Percentiles rank a stretch among this genome's conserved stretches.
These are phyloP conservation scores for Morelia viridis DNA, from an alignment of 2,797 vertebrate species.

Conservation along the genomic window DNA sequence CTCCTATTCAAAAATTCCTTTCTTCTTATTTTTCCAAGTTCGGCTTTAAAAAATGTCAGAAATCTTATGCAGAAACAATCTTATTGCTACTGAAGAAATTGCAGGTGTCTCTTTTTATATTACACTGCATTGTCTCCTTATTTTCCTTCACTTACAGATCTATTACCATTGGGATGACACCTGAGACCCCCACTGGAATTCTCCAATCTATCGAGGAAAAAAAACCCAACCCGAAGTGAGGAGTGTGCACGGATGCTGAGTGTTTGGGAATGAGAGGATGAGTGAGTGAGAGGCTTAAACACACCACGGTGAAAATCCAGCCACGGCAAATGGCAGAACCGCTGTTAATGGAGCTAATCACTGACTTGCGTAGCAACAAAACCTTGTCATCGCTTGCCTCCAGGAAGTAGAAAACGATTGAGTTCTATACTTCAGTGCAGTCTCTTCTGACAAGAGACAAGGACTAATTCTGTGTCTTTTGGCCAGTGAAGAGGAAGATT, in stretches of 20 bases:
- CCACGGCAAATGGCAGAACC: constrained; percentile 74
- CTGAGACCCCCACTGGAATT: constrained; percentile 86
- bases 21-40: neutral
- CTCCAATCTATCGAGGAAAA: constrained; percentile 84
- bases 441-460: constrained; percentile 65
- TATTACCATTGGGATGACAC: constrained; percentile 75
- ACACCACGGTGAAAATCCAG: constrained; percentile 87
- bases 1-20: neutral
- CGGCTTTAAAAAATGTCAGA: neutral
- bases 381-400: constrained; percentile 64
- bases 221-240: constrained; percentile 79
- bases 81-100: neutral
- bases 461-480: constrained; percentile 68
- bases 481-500: constrained; percentile 63
- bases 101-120: neutral
- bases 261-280: constrained; percentile 90
- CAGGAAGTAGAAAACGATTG: constrained; percentile 60
- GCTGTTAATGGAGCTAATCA: constrained; percentile 76
- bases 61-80: neutral
- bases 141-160: constrained; percentile 74
- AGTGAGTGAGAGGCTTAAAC: constrained; percentile 89
- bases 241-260: constrained; percentile 88
- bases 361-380: constrained; percentile 67
- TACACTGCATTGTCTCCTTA: neutral
- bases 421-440: constrained; percentile 50